These are phyloP conservation scores for Artibeus lituratus DNA, from an alignment of 2,797 vertebrate species.

Conservation along the genomic window DNA sequence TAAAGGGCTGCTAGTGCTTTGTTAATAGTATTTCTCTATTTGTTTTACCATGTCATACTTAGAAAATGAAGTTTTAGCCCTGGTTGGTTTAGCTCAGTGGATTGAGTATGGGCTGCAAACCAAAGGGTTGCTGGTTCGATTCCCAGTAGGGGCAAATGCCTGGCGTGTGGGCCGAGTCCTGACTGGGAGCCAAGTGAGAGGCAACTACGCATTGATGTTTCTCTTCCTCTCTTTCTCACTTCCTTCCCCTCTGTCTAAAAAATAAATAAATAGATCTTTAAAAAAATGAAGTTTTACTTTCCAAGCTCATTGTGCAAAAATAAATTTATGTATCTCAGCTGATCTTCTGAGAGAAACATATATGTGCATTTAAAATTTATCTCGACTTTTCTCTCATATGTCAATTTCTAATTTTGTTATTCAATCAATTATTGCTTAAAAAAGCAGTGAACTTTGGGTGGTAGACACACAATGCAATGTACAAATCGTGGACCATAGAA, in stretches of 20 bases:
- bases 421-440: not conserved
- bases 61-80: not conserved
- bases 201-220: too few species aligned
- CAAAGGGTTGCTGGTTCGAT: too few species aligned
- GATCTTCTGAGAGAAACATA: not conserved
- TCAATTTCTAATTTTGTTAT: not conserved
- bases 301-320: slow-evolving; percentile 7
- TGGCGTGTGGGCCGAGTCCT: too few species aligned
- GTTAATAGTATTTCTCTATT: not conserved
- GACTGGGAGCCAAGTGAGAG: too few species aligned
- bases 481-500: not conserved
- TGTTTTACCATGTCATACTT: not conserved
- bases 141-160: too few species aligned
- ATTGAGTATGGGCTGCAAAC: too few species aligned
- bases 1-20: slow-evolving; percentile 30
- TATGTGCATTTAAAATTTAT: not conserved
- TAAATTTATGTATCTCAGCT: not conserved
- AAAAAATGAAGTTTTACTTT: not conserved
- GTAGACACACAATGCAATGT: not conserved
- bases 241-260: too few species aligned
- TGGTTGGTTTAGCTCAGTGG: too few species aligned
- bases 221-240: too few species aligned
- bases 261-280: too few species aligned
- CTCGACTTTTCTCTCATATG: not conserved
- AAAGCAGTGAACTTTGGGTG: not conserved